Evolutionary conservation across 1,140 invertebrate species (phyloP).

Genomic region (Propsilocerus akamusi): DNA sequence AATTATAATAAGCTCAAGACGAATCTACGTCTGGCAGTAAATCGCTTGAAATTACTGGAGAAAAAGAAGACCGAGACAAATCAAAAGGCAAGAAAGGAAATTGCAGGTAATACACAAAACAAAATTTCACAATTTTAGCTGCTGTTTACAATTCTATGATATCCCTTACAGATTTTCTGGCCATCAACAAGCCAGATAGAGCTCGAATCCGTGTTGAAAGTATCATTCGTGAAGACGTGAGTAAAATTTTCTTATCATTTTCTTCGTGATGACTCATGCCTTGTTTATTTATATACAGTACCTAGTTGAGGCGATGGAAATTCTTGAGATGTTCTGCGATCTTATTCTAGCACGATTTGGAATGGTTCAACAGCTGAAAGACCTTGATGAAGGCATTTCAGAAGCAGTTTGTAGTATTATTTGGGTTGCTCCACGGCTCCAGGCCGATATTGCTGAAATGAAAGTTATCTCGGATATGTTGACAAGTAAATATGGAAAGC

Average conservation of each 20-base stretch:
- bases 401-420: constrained; percentile 92
- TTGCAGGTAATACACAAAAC: constrained; percentile 50
- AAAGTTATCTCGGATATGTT: constrained; percentile 80
- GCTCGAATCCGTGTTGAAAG: constrained; percentile 96
- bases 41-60: constrained; percentile 85
- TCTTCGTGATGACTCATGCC: not conserved
- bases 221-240: constrained; percentile 47
- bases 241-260: not conserved
- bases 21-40: constrained; percentile 78
- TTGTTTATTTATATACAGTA: constrained; percentile 41
- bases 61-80: constrained; percentile 97
- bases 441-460: constrained; percentile 50
- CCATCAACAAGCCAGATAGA: constrained; percentile 72
- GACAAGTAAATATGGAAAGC: constrained; percentile 83
- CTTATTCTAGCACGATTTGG: constrained; percentile 93
- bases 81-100: constrained; percentile 90
- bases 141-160: not conserved
- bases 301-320: constrained; percentile 96
- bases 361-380: constrained; percentile 93
- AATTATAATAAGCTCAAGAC: constrained; percentile 96
- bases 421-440: constrained; percentile 85
- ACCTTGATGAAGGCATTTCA: constrained; percentile 82
- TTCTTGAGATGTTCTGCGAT: constrained; percentile 99
- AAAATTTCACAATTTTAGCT: not conserved
- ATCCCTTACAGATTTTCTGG: constrained; percentile 54